Conservation (phyloP, 53 echinoderm and acorn worm genomes). For the Antedon mediterranea region DNA sequence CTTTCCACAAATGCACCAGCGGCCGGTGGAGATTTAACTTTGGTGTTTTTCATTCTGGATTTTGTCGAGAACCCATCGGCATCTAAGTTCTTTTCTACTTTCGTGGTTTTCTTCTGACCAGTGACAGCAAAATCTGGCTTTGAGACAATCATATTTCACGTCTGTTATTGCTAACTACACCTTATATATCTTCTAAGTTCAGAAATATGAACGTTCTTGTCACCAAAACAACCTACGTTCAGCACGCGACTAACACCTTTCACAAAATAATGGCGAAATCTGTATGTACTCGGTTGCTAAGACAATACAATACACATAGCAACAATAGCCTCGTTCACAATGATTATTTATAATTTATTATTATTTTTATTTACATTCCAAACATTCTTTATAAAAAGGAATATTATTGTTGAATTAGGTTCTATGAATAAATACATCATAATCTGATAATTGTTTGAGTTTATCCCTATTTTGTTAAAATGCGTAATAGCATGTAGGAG, state of each 20-base stretch:
- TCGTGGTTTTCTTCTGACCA: constrained; percentile 2
- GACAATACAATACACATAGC: not conserved
- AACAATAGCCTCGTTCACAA: not conserved
- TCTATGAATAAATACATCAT: too few relatives aligned
- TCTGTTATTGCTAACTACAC: too few relatives aligned
- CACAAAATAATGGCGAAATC: not conserved
- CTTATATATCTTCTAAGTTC: not conserved
- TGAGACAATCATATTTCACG: not conserved
- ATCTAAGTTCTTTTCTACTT: constrained; percentile 1
- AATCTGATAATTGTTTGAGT: too few relatives aligned
- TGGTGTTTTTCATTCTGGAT: constrained; percentile 68
- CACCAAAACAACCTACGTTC: not conserved
- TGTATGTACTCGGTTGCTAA: not conserved
- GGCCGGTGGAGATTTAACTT: constrained; percentile 38
- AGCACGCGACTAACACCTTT: not conserved
- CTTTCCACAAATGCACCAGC: constrained; percentile 75
- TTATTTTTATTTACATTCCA: too few relatives aligned
- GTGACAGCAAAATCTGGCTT: not conserved
- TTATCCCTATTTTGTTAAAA: too few relatives aligned
- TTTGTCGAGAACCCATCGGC: constrained; percentile 74
- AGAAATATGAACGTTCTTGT: not conserved
- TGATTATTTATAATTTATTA: too few relatives aligned
- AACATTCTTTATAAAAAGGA: too few relatives aligned
- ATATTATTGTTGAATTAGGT: too few relatives aligned
- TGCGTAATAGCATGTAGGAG: too few relatives aligned